Evolutionary conservation across 1,140 invertebrate species (phyloP).

Genomic region (Aricia agestis): DNA sequence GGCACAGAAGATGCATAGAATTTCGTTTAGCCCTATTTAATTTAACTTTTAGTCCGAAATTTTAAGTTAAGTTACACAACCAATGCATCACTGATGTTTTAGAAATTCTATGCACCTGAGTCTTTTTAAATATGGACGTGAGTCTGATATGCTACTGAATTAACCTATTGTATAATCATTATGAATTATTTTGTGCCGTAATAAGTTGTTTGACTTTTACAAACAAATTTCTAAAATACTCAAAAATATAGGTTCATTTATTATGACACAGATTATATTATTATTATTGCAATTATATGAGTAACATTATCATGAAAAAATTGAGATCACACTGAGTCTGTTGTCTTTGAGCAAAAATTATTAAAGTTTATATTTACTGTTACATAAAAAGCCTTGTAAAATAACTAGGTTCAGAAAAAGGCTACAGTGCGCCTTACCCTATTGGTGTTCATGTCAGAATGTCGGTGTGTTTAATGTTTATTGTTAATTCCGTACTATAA

Average conservation of each 20-base stretch:
- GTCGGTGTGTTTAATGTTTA: too few species aligned
- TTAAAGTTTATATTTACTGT: too few species aligned
- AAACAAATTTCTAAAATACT: background rate
- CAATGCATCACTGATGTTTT: background rate
- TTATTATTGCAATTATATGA: background rate
- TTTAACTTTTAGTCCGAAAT: background rate
- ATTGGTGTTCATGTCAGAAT: too few species aligned
- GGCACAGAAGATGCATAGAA: background rate
- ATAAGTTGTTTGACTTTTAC: background rate
- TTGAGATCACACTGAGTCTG: background rate
- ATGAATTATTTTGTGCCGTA: too few species aligned
- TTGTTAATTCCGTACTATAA: too few species aligned
- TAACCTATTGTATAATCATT: too few species aligned
- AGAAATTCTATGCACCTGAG: slow-evolving; percentile 2
- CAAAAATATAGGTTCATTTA: background rate
- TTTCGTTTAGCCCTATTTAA: background rate
- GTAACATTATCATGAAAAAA: background rate
- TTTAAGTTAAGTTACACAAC: slow-evolving; percentile 8
- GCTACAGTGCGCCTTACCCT: too few species aligned
- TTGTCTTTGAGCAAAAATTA: background rate
- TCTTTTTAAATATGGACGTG: background rate
- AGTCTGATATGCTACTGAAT: background rate
- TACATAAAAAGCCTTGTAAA: too few species aligned
- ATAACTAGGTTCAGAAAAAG: too few species aligned
- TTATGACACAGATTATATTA: background rate